Base-by-base conservation (phyloP, 1,140 invertebrate genomes). In the Drosophila sechellia region DNA sequence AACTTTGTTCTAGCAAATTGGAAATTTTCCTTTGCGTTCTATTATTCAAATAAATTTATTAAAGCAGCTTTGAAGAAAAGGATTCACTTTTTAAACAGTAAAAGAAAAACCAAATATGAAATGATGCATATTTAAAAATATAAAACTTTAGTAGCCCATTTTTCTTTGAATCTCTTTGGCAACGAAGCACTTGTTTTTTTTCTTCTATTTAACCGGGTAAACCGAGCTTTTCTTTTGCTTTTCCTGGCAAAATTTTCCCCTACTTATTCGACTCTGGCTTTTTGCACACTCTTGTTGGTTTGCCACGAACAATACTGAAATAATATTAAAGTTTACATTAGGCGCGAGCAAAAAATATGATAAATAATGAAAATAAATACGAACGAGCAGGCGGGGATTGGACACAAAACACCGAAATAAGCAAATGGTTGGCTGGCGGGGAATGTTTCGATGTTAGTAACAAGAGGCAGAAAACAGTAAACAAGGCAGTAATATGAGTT, bases 251-350 rank as follows among this genome's bases (percentile, higher is more conserved):
- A 15, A 66, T 37, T 37, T 1, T 4, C 4, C 35, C 13, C 20
- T 12, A 20, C 54, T 40, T 31, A 48, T 37, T 46, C n/a, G 42
- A 54, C 42, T 22, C 54, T 20, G n/a, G 37, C 31, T 6, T 43
- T 34, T 35, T 25, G 34, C 12, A 27, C 8, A 31, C 61, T 40
- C 25, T 22, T 68, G 37, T 43, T 27, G 37, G 12, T 43, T 69
- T 68, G 46, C 65, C 39, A 20, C 31, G 4, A 35, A 65, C 43
- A 52, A 50, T 42, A 27, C 45, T 25, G 34, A 54, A 58, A 48
- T 72, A 76, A 77, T 79, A 77, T 69, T 85, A 60, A 77, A 85
- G 66, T 84, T 71, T 77, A 72, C 73, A 69, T 85, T 85, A 69
- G 74, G 52, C 53, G 60, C 45, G 22, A 42, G 48, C 25, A 61